Evolutionary conservation across 2,797 vertebrate genomes (phyloP), one percentile per base, ranked within the genome.

Genomic region (Siniperca undulata): DNA sequence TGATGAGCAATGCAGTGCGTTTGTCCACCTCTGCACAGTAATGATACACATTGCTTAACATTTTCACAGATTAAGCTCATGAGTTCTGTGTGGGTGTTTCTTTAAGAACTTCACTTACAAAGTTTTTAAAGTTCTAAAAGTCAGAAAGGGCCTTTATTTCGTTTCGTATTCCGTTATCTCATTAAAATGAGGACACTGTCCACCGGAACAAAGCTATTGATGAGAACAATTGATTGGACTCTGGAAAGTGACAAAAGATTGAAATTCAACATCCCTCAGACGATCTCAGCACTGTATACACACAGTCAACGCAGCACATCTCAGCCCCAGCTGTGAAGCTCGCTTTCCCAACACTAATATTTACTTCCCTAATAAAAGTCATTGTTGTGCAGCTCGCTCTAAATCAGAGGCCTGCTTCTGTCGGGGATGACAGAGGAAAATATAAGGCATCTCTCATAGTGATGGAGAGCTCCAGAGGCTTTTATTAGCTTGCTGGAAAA

Each of bases 351-450:
- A 78, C 84, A 74, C 85, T 92, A 91, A 93, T 93, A 92, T 94
- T 94, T 91, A 93, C 89, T 76, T 88, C 82, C 74, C 72, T 82
- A 88, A 92, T 93, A 93, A 94, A 93, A 92, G 84, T 87, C 84
- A 75, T 72, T 85, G 84, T 85, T 84, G 74, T 86, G 86, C 36
- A 19, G 46, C 77, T 73, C 11, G 3, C 80, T 81, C 66, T 93
- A 92, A 94, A 95, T 93, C 92, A 92, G 84, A 69, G 69, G 46
- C 61, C 83, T 68, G 76, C 87, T 89, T 86, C 88, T 88, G 88
- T 89, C 82, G 10, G 24, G 70, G 59, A 81, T 88, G 92, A 91
- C 86, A 77, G 86, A 86, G 74, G 83, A 74, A 87, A 88, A 91
- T 90, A 90, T 89, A 90, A 89, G 89, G 81, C 78, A 61, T 88